A percentile compares a stretch with the other conserved stretches of the same genome.
Conservation (phyloP, 2,888 invertebrate genomes). For the Meta bourneti region DNA sequence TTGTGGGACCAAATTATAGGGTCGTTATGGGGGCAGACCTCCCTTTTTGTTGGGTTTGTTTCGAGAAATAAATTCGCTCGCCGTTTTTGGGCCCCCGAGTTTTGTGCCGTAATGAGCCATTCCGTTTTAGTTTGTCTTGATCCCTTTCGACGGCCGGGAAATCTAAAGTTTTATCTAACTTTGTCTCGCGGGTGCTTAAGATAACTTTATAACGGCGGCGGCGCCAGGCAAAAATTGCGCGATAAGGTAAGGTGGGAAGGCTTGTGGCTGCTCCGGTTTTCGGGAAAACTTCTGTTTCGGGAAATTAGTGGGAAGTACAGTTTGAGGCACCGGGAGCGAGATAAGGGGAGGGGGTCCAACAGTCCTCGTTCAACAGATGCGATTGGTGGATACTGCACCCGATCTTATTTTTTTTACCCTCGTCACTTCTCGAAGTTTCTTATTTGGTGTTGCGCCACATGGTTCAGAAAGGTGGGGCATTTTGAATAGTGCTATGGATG, state of each 20-base stretch:
- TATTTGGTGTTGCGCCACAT: no score
- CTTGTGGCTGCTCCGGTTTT: no score
- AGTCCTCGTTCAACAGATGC: no score
- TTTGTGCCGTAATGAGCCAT: constrained; percentile 49
- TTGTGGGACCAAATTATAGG: constrained; percentile 57
- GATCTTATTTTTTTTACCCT: no score
- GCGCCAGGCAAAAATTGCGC: background rate
- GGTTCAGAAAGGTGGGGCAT: no score
- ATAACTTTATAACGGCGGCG: constrained; percentile 45
- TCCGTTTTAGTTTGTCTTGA: constrained; percentile 49
- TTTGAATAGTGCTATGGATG: no score
- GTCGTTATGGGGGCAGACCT: constrained; percentile 51
- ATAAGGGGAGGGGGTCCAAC: no score
- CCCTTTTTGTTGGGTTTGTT: constrained; percentile 71
- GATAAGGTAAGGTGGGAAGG: background rate
- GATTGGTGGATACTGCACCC: no score
- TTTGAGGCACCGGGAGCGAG: no score
- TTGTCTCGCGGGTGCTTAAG: constrained; percentile 1
- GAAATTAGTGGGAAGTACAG: no score
- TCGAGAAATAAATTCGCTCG: constrained; percentile 49
- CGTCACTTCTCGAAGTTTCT: no score
- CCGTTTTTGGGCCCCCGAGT: constrained; percentile 3
- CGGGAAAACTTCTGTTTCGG: no score
- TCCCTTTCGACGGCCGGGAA: background rate
- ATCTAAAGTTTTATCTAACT: constrained; percentile 59